Conservation (phyloP, 2,113 vertebrate genomes). For the Corythornis cristatus region DNA sequence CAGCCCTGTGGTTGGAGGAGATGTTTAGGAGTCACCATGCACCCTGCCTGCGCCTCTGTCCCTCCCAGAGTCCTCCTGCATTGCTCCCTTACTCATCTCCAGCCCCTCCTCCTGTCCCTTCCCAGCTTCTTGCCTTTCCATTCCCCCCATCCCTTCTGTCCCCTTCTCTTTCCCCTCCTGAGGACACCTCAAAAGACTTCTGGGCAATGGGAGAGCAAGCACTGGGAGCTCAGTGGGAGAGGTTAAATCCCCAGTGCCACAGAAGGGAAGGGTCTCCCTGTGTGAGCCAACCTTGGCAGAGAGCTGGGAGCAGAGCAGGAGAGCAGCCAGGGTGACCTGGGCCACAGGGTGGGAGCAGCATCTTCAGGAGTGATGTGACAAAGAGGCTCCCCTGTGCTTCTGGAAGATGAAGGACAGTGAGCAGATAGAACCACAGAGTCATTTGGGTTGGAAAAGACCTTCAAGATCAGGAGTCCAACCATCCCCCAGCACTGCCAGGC, state of each 20-base stretch:
- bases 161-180: background rate
- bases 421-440: background rate
- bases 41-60: background rate
- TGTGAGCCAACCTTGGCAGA: fast-evolving
- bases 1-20: background rate
- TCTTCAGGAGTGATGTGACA: background rate
- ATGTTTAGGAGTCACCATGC: background rate
- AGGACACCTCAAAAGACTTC: background rate
- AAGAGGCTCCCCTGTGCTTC: background rate
- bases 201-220: background rate
- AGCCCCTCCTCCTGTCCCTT: background rate
- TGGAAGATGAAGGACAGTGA: background rate
- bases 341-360: background rate
- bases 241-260: background rate
- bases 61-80: background rate
- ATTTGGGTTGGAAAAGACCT: background rate
- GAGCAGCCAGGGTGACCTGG: background rate
- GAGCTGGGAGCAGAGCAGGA: fast-evolving
- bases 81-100: background rate
- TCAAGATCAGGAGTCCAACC: background rate
- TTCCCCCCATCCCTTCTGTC: background rate
- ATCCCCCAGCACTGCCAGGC: background rate
- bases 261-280: background rate
- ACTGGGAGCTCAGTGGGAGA: background rate
- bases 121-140: background rate